Conservation (phyloP, 2,797 vertebrate species). For the Semotilus atromaculatus region DNA sequence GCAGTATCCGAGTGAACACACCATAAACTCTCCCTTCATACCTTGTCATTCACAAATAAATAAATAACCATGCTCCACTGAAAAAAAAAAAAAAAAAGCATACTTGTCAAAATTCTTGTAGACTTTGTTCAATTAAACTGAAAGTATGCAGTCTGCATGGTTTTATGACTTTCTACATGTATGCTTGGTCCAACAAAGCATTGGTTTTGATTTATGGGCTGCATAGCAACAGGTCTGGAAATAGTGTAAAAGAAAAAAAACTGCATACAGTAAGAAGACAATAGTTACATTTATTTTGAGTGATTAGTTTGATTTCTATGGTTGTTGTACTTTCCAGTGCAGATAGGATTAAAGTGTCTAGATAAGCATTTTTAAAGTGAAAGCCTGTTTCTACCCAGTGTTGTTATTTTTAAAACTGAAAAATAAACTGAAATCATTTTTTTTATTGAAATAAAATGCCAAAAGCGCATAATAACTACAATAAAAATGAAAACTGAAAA, state of each 20-base stretch:
- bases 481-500: not conserved
- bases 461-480: not conserved
- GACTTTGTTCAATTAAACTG: not conserved
- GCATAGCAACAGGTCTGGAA: not conserved
- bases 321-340: not conserved
- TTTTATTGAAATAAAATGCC: too few species aligned
- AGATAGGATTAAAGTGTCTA: not conserved
- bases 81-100: not conserved
- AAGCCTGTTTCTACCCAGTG: too few species aligned
- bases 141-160: not conserved
- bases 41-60: constrained; percentile 26
- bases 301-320: not conserved
- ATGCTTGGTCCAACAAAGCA: not conserved
- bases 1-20: constrained; percentile 63
- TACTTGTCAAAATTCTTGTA: constrained; percentile 1
- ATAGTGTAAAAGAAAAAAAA: not conserved
- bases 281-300: too few species aligned
- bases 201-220: not conserved
- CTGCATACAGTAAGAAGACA: too few species aligned
- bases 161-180: not conserved
- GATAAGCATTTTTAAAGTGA: too few species aligned
- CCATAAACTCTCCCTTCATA: constrained; percentile 60
- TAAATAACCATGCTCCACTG: constrained; percentile 50
- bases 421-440: too few species aligned
- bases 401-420: too few species aligned